Percentiles rank a stretch among this genome's conserved stretches.
Conservation (phyloP, 2,113 vertebrate species). For the Corythoichthys haematopterus region DNA sequence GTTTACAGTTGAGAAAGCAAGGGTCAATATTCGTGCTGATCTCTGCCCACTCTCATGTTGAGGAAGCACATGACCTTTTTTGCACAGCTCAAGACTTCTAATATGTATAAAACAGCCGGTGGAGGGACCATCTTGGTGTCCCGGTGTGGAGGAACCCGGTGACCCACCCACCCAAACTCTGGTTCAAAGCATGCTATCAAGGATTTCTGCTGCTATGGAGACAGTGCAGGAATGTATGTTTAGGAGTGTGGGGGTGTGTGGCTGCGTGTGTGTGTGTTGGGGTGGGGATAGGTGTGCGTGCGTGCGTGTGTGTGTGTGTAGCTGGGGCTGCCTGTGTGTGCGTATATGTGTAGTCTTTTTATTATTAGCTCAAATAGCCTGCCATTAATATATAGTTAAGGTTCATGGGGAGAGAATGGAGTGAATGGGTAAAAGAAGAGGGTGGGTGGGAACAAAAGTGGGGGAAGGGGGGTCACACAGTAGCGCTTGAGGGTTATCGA, state of each 20-base stretch:
- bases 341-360: conserved; percentile 35
- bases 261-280: background rate
- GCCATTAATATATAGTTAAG: conserved; percentile 53
- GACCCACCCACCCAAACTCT: conserved; percentile 8
- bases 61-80: background rate
- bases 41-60: conserved; percentile 1
- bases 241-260: no score
- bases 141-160: background rate
- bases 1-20: conserved; percentile 1
- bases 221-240: conserved; percentile 49
- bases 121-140: conserved; percentile 20
- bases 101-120: background rate
- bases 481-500: conserved; percentile 56
- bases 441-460: background rate
- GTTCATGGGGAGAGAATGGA: conserved; percentile 56
- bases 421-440: conserved; percentile 36
- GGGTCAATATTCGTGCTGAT: background rate
- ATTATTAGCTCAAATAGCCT: conserved; percentile 57
- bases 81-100: background rate
- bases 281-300: conserved; percentile 2
- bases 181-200: conserved; percentile 50
- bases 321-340: no score
- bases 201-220: conserved; percentile 54
- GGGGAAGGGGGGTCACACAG: conserved; percentile 36
- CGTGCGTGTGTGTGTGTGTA: conserved; percentile 1